phyloP scores from a whole-genome alignment of 2,888 invertebrate species.

The Caradrina clavipalpis region DNA sequence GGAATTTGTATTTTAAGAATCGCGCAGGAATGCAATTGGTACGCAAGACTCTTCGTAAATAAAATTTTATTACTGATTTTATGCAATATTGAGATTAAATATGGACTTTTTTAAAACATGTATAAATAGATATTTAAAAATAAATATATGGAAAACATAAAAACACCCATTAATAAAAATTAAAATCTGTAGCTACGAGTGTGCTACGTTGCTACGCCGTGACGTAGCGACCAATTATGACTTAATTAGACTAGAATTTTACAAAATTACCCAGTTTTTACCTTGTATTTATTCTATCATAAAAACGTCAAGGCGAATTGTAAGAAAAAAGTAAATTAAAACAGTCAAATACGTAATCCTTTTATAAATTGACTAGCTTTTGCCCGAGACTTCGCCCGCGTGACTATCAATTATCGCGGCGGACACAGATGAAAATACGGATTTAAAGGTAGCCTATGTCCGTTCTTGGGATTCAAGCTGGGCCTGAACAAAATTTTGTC shows the following conservation, averaged over 20 bases:
- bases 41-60: neutral
- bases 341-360: conserved; percentile 5
- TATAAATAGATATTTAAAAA: too few species aligned
- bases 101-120: too few species aligned
- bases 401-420: too few species aligned
- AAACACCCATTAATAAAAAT: neutral
- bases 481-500: too few species aligned
- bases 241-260: neutral
- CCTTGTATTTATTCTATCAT: neutral
- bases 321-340: neutral
- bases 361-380: conserved; percentile 12
- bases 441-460: too few species aligned
- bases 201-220: conserved; percentile 29
- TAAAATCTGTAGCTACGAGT: conserved; percentile 6
- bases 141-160: too few species aligned
- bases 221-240: neutral
- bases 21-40: neutral
- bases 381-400: too few species aligned
- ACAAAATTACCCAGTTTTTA: neutral
- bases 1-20: conserved; percentile 12
- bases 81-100: too few species aligned
- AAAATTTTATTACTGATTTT: neutral
- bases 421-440: too few species aligned
- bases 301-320: too few species aligned
- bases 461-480: too few species aligned